Percentiles rank a stretch among this genome's conserved stretches.
phyloP scores from a whole-genome alignment of 2,113 vertebrate species.

The Hemibates koningsi region DNA sequence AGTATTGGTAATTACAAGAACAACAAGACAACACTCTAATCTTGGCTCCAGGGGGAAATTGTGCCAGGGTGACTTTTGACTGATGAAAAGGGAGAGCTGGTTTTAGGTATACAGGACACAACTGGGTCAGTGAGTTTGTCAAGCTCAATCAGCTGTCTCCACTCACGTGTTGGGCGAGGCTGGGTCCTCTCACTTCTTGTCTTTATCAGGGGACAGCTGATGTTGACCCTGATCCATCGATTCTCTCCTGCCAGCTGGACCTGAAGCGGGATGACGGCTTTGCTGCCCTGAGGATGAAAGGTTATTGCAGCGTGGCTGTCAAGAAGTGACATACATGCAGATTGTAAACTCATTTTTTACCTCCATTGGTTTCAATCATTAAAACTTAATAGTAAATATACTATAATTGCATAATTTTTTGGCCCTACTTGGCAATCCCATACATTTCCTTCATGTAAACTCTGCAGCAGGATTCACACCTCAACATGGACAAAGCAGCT shows the following conservation, averaged over 20 bases:
- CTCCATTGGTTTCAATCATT: background rate
- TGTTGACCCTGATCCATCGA: slow-evolving; percentile 50
- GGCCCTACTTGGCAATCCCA: background rate
- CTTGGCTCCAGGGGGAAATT: background rate
- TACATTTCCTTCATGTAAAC: background rate
- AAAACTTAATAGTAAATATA: background rate
- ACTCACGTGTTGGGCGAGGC: slow-evolving; percentile 25
- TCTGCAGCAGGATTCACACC: background rate
- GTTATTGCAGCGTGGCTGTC: background rate
- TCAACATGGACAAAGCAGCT: slow-evolving; percentile 52
- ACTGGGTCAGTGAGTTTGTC: background rate
- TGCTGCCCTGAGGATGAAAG: slow-evolving; percentile 27
- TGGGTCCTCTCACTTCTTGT: background rate
- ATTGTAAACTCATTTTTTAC: background rate
- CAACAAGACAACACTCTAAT: background rate
- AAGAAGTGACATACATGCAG: background rate
- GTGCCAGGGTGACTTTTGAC: background rate
- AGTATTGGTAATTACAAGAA: background rate
- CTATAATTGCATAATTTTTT: background rate
- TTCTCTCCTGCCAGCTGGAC: slow-evolving; percentile 45
- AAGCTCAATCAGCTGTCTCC: background rate
- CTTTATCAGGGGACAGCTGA: slow-evolving; percentile 59
- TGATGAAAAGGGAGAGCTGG: background rate
- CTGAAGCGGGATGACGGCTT: slow-evolving; percentile 39
- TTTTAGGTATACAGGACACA: background rate